Base-by-base conservation (phyloP, 1,140 invertebrate genomes). In the Adelges cooleyi region DNA sequence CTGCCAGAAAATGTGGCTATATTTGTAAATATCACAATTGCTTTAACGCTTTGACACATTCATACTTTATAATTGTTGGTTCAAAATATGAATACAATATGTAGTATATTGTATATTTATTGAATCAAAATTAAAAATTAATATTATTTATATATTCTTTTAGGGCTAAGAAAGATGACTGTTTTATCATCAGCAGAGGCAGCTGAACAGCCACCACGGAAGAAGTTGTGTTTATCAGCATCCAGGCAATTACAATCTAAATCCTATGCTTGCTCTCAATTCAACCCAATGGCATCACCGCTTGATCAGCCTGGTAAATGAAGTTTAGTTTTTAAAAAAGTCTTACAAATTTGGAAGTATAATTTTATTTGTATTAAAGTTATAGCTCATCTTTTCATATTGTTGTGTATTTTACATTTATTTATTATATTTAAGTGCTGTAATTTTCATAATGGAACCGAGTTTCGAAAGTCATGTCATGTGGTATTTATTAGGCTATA, bases 91-190 rank as follows among this genome's bases (percentile, higher is more conserved):
- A n/a, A n/a, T n/a, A n/a, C n/a, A n/a, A n/a, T n/a, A n/a, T n/a
- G n/a, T n/a, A n/a, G n/a, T n/a, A n/a, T n/a, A n/a, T n/a, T n/a
- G n/a, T n/a, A n/a, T n/a, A n/a, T n/a, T n/a, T n/a, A n/a, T n/a
- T n/a, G n/a, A n/a, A n/a, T n/a, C n/a, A n/a, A n/a, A n/a, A n/a
- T n/a, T n/a, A n/a, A n/a, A n/a, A n/a, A n/a, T n/a, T n/a, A n/a
- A n/a, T n/a, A n/a, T n/a, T n/a, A n/a, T n/a, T n/a, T n/a, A n/a
- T n/a, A n/a, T n/a, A n/a, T n/a, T 66, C 33, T 62, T 65, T 22
- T 23, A 68, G 67, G 65, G 67, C 49, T 66, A 54, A 50, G 53
- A 69, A 71, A 71, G 56, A 71, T 71, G 70, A 71, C 70, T 50
- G 68, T 71, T 42, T 54, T 69, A 67, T 66, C 59, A 66, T 69